Evolutionary conservation across 2,888 invertebrate genomes (phyloP).

Genomic region (Drosophila meridiana): DNA sequence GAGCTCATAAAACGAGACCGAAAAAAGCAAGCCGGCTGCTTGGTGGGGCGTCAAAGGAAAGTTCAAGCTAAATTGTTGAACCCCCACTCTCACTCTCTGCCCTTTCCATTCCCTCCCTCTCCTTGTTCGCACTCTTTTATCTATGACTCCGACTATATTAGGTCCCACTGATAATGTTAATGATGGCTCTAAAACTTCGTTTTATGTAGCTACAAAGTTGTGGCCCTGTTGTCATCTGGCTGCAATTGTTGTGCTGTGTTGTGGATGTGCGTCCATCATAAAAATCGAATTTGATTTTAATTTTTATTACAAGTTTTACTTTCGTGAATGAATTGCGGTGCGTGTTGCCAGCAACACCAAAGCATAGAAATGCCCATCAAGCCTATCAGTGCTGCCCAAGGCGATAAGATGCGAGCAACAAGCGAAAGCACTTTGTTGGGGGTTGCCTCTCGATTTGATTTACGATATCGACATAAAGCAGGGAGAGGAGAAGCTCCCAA

Average conservation of each 20-base stretch:
- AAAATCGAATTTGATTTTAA: slow-evolving; percentile 70
- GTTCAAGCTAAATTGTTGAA: slow-evolving; percentile 43
- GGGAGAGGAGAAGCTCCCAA: background rate
- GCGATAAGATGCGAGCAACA: slow-evolving; percentile 63
- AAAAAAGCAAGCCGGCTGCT: slow-evolving; percentile 37
- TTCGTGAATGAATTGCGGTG: slow-evolving; percentile 54
- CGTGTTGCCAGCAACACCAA: slow-evolving; percentile 6
- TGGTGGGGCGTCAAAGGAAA: slow-evolving; percentile 64
- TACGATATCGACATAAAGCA: slow-evolving; percentile 31
- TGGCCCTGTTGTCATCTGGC: slow-evolving; percentile 33
- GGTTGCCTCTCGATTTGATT: slow-evolving; percentile 40
- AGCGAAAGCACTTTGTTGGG: slow-evolving; percentile 70
- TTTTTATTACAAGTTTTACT: slow-evolving; percentile 74
- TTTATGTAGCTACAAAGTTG: slow-evolving; percentile 63
- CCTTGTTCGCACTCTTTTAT: slow-evolving; percentile 17
- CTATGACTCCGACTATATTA: slow-evolving; percentile 42
- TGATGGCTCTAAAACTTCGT: slow-evolving; percentile 64
- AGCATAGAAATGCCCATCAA: slow-evolving; percentile 35
- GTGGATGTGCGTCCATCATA: slow-evolving; percentile 41
- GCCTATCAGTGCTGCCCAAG: slow-evolving; percentile 40
- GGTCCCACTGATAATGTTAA: slow-evolving; percentile 70
- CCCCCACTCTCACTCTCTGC: slow-evolving; percentile 13
- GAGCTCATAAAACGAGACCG: slow-evolving; percentile 57
- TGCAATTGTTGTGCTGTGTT: slow-evolving; percentile 58
- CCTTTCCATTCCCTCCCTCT: background rate